Evolutionary conservation across 2,888 invertebrate species (phyloP).

Genomic region (Stegophylla sp.): DNA sequence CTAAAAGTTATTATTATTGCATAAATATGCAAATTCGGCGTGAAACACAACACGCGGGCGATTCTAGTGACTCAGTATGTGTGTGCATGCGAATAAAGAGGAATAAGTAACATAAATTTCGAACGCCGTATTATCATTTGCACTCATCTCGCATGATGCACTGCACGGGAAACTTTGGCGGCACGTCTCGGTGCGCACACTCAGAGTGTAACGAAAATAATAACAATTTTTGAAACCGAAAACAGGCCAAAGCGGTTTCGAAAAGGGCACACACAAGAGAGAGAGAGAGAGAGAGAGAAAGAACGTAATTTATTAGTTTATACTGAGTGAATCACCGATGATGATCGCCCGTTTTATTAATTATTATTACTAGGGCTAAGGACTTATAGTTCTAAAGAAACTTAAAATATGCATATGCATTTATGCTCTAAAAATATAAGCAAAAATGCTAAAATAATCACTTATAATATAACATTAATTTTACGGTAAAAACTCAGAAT

Average conservation of each 20-base stretch:
- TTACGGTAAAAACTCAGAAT: too few relatives aligned
- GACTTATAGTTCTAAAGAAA: too few relatives aligned
- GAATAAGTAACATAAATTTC: constrained; percentile 3
- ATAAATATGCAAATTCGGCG: constrained; percentile 13
- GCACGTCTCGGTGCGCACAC: neutral
- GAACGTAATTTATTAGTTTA: constrained; percentile 46
- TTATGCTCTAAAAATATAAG: too few relatives aligned
- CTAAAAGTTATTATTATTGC: constrained; percentile 31
- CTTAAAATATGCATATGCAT: too few relatives aligned
- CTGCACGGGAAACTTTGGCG: constrained; percentile 11
- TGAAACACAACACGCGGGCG: neutral
- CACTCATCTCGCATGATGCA: neutral
- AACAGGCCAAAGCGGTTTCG: constrained; percentile 26
- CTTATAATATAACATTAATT: too few relatives aligned
- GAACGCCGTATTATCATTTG: neutral
- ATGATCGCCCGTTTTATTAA: neutral
- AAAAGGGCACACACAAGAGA: too few relatives aligned
- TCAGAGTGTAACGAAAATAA: neutral
- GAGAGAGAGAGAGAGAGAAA: too few relatives aligned
- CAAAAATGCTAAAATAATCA: too few relatives aligned
- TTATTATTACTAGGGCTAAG: too few relatives aligned
- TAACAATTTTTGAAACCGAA: constrained; percentile 24
- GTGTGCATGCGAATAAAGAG: neutral
- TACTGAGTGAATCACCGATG: neutral
- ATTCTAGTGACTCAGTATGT: too few relatives aligned